These are phyloP conservation scores for Steinernema scapterisci DNA, from an alignment of 2,888 invertebrate genomes.

Conservation along the genomic window DNA sequence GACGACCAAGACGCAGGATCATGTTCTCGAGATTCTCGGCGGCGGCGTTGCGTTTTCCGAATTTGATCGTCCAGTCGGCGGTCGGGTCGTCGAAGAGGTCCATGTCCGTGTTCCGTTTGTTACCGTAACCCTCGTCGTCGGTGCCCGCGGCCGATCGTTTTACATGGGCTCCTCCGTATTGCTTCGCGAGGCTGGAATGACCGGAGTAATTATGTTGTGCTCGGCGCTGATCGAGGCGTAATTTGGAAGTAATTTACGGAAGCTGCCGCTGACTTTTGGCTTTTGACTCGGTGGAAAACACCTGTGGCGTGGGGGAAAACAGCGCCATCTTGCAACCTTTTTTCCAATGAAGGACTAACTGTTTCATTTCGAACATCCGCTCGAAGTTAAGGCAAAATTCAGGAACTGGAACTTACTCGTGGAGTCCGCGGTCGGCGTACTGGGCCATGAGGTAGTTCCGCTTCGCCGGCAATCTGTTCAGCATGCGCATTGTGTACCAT, in stretches of 20 bases:
- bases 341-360: not conserved
- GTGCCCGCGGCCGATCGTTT: not conserved
- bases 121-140: conserved; percentile 3
- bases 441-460: conserved; percentile 23
- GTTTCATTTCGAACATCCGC: no score
- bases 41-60: conserved; percentile 24
- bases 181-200: conserved; percentile 8
- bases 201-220: no score
- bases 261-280: not conserved
- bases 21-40: conserved; percentile 27
- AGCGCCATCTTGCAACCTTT: not conserved
- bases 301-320: not conserved
- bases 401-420: not conserved
- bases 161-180: not conserved
- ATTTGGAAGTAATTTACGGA: no score
- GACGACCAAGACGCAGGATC: conserved; percentile 15
- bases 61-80: conserved; percentile 23
- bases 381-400: not conserved
- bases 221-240: no score
- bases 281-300: not conserved
- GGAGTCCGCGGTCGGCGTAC: conserved; percentile 22
- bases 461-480: conserved; percentile 7
- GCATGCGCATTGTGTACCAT: conserved; percentile 24
- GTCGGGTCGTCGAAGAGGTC: conserved; percentile 20
- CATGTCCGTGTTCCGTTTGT: conserved; percentile 15